Evolutionary conservation across 2,797 vertebrate species (phyloP).

Genomic region (Manis pentadactyla): DNA sequence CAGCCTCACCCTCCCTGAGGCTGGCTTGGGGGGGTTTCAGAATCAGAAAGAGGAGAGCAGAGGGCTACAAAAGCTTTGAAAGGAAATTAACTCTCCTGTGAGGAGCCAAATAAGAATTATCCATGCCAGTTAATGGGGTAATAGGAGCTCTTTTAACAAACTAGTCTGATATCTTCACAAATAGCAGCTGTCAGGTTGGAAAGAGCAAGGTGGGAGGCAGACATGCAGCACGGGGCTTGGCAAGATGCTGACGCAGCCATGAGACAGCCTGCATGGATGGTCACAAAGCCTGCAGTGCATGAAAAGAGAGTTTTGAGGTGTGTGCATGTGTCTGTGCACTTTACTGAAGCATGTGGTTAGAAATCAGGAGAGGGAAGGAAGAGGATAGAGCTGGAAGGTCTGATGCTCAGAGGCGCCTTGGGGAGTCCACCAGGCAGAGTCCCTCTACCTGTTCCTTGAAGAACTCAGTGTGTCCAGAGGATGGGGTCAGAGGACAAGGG

Average conservation of each 20-base stretch:
- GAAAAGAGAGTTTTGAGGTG: background rate
- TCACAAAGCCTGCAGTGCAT: background rate
- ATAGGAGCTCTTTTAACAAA: conserved; percentile 72
- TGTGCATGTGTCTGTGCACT: background rate
- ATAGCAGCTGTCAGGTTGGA: conserved; percentile 61
- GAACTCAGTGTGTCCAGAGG: background rate
- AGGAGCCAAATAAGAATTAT: conserved; percentile 51
- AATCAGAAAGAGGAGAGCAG: background rate
- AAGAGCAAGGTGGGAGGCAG: background rate
- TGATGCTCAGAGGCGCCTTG: background rate
- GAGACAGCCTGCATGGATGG: conserved; percentile 13
- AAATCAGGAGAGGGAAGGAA: background rate
- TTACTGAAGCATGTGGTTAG: background rate
- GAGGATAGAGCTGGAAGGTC: background rate
- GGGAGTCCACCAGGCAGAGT: background rate
- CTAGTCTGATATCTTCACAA: conserved; percentile 64
- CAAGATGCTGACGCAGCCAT: no score
- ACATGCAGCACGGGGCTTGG: background rate
- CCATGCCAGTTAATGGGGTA: conserved; percentile 60
- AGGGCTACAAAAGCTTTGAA: background rate
- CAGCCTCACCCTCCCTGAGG: background rate
- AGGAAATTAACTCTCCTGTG: conserved; percentile 58
- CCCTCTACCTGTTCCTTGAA: background rate
- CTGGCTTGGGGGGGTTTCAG: background rate
- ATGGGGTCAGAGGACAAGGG: background rate